phyloP scores from a whole-genome alignment of 1,140 invertebrate species.

The Pseudobourletiella spinata region DNA sequence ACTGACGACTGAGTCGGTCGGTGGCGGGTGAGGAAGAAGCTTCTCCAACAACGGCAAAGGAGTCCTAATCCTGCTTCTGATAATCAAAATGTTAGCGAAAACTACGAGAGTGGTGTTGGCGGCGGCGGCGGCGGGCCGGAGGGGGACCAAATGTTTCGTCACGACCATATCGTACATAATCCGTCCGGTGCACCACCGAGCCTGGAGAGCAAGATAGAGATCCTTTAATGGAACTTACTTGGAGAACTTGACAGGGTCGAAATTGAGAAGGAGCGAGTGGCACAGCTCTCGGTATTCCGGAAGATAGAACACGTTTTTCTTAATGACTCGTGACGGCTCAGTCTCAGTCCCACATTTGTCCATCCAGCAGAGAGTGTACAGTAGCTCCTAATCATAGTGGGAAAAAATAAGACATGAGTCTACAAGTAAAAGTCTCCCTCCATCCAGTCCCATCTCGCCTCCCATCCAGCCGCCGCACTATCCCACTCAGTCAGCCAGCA shows the following conservation, averaged over 20 bases:
- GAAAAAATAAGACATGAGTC: conserved; percentile 14
- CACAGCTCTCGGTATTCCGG: conserved; percentile 88
- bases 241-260: conserved; percentile 77
- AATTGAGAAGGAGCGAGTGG: conserved; percentile 60
- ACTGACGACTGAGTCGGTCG: no score
- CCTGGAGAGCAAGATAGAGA: neutral
- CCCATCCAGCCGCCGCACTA: neutral
- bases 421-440: conserved; percentile 8
- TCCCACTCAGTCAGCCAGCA: neutral
- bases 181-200: no score
- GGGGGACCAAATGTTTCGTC: no score
- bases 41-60: no score
- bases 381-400: conserved; percentile 46
- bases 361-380: conserved; percentile 67
- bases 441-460: neutral
- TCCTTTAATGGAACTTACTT: no score
- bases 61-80: no score
- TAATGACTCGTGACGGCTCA: conserved; percentile 71
- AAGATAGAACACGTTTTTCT: conserved; percentile 88
- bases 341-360: conserved; percentile 57
- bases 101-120: no score
- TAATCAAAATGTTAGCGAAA: no score
- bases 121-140: no score
- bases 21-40: no score
- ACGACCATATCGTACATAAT: no score